phyloP scores from a whole-genome alignment of 2,797 vertebrate genomes.

The Gastrophryne carolinensis region DNA sequence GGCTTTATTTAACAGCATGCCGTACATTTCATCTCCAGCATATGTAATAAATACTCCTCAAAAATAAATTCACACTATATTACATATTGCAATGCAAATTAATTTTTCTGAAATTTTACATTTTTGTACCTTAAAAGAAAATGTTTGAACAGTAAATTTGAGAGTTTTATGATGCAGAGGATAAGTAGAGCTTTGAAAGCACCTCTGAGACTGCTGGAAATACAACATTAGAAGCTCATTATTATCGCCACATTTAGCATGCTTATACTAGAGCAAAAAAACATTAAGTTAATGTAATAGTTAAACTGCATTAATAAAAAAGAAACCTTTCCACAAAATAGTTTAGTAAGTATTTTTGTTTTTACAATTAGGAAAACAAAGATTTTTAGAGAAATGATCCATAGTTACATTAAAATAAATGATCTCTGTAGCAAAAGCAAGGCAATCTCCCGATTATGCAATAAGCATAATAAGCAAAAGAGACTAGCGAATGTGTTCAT shows the following conservation, averaged over 20 bases:
- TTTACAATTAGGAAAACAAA: conserved; percentile 1
- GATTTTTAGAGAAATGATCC: neutral
- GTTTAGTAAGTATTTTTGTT: neutral
- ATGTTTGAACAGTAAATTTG: conserved; percentile 80
- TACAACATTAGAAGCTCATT: conserved; percentile 76
- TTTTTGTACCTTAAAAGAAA: conserved; percentile 72
- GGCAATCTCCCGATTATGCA: too few species aligned
- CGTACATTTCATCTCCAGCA: neutral
- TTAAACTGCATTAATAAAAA: conserved; percentile 78
- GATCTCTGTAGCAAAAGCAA: neutral
- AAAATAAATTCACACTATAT: conserved; percentile 7
- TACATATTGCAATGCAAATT: conserved; percentile 61
- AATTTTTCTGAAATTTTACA: conserved; percentile 69
- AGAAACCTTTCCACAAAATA: conserved; percentile 58
- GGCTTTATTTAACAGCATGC: too few species aligned
- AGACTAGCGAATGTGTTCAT: too few species aligned
- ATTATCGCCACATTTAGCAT: conserved; percentile 77
- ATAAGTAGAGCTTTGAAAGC: conserved; percentile 75
- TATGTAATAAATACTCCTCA: neutral
- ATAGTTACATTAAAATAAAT: neutral
- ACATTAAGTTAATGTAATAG: conserved; percentile 79
- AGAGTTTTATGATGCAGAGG: conserved; percentile 78
- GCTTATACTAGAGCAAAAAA: conserved; percentile 75
- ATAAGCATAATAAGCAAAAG: too few species aligned
- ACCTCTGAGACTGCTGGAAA: conserved; percentile 73